Conservation (phyloP, 1,140 invertebrate species). For the Aphaenogaster rudis region DNA sequence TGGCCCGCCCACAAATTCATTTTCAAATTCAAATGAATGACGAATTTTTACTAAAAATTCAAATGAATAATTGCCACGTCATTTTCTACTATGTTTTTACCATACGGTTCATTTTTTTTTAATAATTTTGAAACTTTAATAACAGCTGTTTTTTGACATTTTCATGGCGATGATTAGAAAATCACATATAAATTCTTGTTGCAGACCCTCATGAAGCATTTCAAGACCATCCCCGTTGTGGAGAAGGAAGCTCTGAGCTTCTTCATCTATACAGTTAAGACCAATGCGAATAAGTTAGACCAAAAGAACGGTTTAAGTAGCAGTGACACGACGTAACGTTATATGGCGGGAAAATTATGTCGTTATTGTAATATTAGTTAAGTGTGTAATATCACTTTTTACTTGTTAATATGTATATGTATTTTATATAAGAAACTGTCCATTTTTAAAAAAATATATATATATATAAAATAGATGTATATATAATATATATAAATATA, state of each 20-base stretch:
- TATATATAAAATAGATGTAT: slow-evolving; percentile 61
- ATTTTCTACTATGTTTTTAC: not conserved
- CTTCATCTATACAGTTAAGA: slow-evolving; percentile 98
- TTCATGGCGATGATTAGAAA: not conserved
- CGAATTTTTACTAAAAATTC: not conserved
- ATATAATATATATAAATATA: slow-evolving; percentile 4
- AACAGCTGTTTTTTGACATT: not conserved
- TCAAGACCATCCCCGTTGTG: slow-evolving; percentile 96
- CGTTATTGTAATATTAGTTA: slow-evolving; percentile 73
- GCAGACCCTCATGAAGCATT: slow-evolving; percentile 97
- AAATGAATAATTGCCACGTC: not conserved
- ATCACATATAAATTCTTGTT: slow-evolving; percentile 69
- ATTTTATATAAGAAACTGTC: slow-evolving; percentile 79
- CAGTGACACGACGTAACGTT: slow-evolving; percentile 88
- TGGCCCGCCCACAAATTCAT: not conserved
- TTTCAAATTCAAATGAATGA: not conserved
- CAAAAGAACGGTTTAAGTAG: slow-evolving; percentile 94
- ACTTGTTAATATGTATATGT: slow-evolving; percentile 78
- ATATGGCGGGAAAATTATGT: slow-evolving; percentile 43
- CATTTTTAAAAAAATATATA: slow-evolving; percentile 69
- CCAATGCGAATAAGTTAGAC: slow-evolving; percentile 96
- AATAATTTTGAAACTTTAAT: not conserved
- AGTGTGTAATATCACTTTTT: slow-evolving; percentile 75
- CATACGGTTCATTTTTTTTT: not conserved
- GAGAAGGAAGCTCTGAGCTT: slow-evolving; percentile 98